Evolutionary conservation across 2,797 vertebrate genomes (phyloP).

Genomic region (Darevskia mixta): DNA sequence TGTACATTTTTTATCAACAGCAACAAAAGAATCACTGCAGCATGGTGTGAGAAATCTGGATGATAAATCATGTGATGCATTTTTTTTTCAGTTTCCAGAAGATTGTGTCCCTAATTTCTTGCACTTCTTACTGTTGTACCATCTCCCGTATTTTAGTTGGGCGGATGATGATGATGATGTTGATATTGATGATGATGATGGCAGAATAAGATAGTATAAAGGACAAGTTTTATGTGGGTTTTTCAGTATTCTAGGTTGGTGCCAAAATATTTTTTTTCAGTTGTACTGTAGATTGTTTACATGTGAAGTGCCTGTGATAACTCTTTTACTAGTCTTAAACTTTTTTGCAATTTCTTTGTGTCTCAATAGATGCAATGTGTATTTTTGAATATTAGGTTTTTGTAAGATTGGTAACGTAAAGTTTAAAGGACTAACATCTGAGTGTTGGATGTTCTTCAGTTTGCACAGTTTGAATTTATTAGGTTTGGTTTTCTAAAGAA

Average conservation of each 20-base stretch:
- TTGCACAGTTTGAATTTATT: conserved; percentile 77
- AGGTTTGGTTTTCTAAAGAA: conserved; percentile 61
- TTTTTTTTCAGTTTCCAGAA: conserved; percentile 62
- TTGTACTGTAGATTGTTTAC: conserved; percentile 88
- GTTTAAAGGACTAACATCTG: conserved; percentile 76
- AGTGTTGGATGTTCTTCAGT: conserved; percentile 78
- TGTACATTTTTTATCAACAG: conserved; percentile 53
- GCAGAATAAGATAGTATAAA: conserved; percentile 60
- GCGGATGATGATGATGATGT: conserved; percentile 54
- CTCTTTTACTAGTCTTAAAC: conserved; percentile 79
- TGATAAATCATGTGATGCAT: conserved; percentile 50
- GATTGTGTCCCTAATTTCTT: conserved; percentile 70
- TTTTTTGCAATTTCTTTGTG: conserved; percentile 80
- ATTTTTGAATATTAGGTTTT: conserved; percentile 80
- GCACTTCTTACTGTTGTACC: conserved; percentile 74
- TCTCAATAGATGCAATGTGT: conserved; percentile 75
- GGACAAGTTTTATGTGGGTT: conserved; percentile 65
- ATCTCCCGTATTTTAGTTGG: conserved; percentile 76
- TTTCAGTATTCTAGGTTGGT: conserved; percentile 82
- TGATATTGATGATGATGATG: too few species aligned
- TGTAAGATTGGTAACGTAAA: conserved; percentile 77
- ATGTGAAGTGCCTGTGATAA: conserved; percentile 89
- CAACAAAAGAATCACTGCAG: conserved; percentile 49
- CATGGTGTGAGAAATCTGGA: conserved; percentile 54
- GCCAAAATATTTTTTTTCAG: conserved; percentile 82